These are phyloP conservation scores for Hippoglossus stenolepis DNA, from an alignment of 2,113 vertebrate species.

Conservation along the genomic window DNA sequence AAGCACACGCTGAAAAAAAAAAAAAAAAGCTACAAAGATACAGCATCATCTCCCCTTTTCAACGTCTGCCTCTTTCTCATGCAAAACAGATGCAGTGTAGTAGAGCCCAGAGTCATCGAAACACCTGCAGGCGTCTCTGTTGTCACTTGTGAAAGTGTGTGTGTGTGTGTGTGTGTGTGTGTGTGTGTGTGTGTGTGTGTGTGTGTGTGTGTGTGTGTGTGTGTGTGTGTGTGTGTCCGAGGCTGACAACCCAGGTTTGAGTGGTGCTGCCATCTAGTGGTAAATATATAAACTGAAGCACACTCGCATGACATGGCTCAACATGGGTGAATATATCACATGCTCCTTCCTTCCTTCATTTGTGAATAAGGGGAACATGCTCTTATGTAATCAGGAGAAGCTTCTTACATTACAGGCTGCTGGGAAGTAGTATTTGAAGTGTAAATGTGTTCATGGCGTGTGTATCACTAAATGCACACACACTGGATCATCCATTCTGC, in stretches of 20 bases:
- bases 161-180: background rate
- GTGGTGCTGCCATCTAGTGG: conserved; percentile 78
- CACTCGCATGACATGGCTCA: conserved; percentile 5
- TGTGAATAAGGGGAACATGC: background rate
- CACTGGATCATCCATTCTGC: conserved; percentile 41
- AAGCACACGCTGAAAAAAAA: conserved; percentile 12
- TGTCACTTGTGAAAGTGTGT: conserved; percentile 44
- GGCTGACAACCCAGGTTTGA: conserved; percentile 37
- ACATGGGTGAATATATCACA: conserved; percentile 18
- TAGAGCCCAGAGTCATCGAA: conserved; percentile 48
- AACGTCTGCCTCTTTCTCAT: conserved; percentile 60
- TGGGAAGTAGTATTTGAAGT: conserved; percentile 3
- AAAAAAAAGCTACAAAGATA: conserved; percentile 12
- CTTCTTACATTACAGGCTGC: background rate
- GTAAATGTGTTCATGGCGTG: conserved; percentile 17
- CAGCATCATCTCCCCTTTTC: conserved; percentile 45
- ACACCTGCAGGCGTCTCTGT: conserved; percentile 62
- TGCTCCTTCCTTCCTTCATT: background rate
- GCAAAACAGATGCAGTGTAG: conserved; percentile 50
- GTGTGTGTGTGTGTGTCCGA: background rate
- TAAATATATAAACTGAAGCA: background rate
- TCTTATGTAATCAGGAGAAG: background rate
- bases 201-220: conserved; percentile 11
- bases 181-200: conserved; percentile 12
- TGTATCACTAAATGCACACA: conserved; percentile 26